phyloP scores from a whole-genome alignment of 2,113 vertebrate genomes.

The Speoplatyrhinus poulsoni region DNA sequence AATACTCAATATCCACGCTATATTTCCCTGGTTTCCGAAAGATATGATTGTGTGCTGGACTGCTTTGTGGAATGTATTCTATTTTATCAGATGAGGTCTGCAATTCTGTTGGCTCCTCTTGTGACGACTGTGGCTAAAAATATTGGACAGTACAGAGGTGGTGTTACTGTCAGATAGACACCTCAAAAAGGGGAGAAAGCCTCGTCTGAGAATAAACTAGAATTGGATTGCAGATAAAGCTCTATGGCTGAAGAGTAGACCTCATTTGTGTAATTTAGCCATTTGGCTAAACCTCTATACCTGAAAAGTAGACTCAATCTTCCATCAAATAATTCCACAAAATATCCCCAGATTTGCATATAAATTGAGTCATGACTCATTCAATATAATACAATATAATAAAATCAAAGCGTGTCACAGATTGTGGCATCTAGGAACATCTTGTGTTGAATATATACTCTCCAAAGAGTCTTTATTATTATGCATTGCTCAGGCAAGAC shows the following conservation, averaged over 20 bases:
- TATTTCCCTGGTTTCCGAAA: not conserved
- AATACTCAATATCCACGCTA: not conserved
- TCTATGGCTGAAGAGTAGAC: slow-evolving; percentile 14
- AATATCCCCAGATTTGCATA: slow-evolving; percentile 46
- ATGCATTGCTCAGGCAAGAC: slow-evolving; percentile 3
- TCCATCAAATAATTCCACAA: not conserved
- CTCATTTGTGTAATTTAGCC: slow-evolving; percentile 47
- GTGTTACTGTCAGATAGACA: not conserved
- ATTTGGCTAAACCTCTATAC: not conserved
- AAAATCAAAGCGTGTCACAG: slow-evolving; percentile 23
- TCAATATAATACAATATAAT: slow-evolving; percentile 12
- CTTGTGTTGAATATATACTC: not conserved
- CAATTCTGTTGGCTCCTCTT: not conserved
- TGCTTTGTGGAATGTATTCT: not conserved
- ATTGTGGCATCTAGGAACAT: slow-evolving; percentile 19
- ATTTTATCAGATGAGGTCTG: slow-evolving; percentile 1
- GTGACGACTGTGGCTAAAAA: not conserved
- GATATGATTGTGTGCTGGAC: not conserved
- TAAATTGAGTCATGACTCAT: slow-evolving; percentile 37
- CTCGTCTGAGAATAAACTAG: not conserved
- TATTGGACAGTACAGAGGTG: too few species aligned
- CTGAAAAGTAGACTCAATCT: not conserved
- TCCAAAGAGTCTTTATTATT: not conserved
- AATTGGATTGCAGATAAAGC: not conserved
- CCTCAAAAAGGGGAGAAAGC: not conserved